Percentiles rank a stretch among this genome's conserved stretches.
These are phyloP conservation scores for Globodera rostochiensis DNA, from an alignment of 1,140 invertebrate species.

Conservation along the genomic window DNA sequence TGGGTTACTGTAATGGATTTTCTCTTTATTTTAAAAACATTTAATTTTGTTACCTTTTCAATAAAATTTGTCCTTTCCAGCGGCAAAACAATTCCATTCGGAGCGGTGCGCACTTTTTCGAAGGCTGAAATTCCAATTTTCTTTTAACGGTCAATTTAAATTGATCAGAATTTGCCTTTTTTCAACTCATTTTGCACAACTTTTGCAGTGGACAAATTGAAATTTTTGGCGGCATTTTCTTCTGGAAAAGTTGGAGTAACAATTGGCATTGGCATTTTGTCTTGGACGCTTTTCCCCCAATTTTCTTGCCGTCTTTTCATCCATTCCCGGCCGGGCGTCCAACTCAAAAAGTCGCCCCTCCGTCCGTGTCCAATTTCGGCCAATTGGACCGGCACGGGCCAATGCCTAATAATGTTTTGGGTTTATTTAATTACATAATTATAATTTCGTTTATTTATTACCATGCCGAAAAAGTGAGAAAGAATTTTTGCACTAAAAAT, in stretches of 20 bases:
- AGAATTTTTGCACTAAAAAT: constrained; percentile 20
- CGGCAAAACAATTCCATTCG: neutral
- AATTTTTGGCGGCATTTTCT: constrained; percentile 18
- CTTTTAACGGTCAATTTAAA: neutral
- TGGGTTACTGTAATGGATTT: too few relatives aligned
- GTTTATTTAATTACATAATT: neutral
- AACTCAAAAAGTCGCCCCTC: neutral
- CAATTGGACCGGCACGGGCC: neutral
- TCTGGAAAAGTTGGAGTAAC: constrained; percentile 15
- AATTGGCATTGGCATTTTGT: neutral
- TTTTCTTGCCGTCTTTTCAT: neutral
- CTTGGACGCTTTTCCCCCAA: neutral
- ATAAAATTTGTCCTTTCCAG: neutral
- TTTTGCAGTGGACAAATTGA: constrained; percentile 19
- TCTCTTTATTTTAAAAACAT: too few relatives aligned
- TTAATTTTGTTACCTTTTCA: neutral
- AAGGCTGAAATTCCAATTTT: neutral
- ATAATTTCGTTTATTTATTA: neutral
- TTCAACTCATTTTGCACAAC: constrained; percentile 6
- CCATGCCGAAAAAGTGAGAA: constrained; percentile 14
- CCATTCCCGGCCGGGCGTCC: neutral
- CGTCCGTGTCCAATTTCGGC: neutral
- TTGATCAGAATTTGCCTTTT: neutral
- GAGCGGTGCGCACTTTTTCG: neutral
- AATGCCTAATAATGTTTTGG: neutral